phyloP scores from a whole-genome alignment of 2,888 invertebrate genomes.

The Drosophila sordidapex region DNA sequence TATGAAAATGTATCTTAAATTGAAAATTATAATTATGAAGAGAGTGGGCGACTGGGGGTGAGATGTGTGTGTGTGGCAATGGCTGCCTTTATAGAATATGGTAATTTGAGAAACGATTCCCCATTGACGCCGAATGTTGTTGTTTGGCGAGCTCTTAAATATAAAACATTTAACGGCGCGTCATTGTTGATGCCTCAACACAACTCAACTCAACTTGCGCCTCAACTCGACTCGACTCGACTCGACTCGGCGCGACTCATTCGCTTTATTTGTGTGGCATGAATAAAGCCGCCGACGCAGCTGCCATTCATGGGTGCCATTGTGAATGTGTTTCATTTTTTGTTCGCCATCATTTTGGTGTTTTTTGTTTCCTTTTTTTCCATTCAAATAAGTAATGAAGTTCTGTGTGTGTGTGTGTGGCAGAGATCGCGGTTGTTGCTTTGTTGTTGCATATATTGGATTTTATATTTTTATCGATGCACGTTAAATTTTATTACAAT shows the following conservation, averaged over 20 bases:
- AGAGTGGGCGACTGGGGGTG: background rate
- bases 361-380: constrained; percentile 34
- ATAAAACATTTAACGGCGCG: constrained; percentile 73
- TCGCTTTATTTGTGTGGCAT: constrained; percentile 71
- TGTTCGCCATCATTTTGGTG: constrained; percentile 3
- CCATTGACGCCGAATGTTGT: constrained; percentile 29
- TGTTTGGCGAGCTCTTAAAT: constrained; percentile 70
- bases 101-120: constrained; percentile 13
- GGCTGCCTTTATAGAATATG: constrained; percentile 42
- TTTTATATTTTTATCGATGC: constrained; percentile 78
- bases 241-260: constrained; percentile 51
- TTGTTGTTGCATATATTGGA: constrained; percentile 68
- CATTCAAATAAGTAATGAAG: constrained; percentile 78
- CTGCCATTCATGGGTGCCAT: constrained; percentile 49
- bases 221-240: constrained; percentile 35
- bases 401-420: constrained; percentile 32
- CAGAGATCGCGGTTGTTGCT: constrained; percentile 35
- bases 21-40: constrained; percentile 75
- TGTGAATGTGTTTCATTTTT: constrained; percentile 55
- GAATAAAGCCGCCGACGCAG: constrained; percentile 52
- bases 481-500: constrained; percentile 81
- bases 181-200: constrained; percentile 66
- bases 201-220: constrained; percentile 25
- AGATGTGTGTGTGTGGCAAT: background rate
- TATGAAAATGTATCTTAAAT: constrained; percentile 59